Evolutionary conservation across 2,888 invertebrate species (phyloP).

Genomic region (Pycnomerus fuliginosus): DNA sequence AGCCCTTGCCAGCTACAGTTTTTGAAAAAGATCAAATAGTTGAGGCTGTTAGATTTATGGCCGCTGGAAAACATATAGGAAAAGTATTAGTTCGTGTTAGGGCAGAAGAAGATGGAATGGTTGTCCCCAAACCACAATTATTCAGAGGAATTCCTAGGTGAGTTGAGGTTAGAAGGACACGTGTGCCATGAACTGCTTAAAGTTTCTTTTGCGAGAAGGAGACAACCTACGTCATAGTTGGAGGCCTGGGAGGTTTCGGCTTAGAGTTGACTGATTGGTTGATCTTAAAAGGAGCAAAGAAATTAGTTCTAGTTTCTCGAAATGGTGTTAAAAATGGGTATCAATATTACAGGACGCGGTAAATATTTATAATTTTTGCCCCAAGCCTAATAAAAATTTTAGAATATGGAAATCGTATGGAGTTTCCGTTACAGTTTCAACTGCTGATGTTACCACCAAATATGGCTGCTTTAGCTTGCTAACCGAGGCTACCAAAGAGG

Average conservation of each 20-base stretch:
- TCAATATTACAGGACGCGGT: slow-evolving; percentile 53
- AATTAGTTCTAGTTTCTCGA: slow-evolving; percentile 78
- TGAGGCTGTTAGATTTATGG: no score
- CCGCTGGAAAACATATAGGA: no score
- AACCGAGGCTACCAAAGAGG: no score
- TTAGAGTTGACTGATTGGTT: slow-evolving; percentile 87
- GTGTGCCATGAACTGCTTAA: no score
- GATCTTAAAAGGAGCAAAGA: slow-evolving; percentile 75
- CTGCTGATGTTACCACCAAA: no score
- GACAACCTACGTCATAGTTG: slow-evolving; percentile 64
- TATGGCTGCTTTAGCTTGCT: no score
- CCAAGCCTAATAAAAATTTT: no score
- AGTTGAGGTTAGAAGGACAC: no score
- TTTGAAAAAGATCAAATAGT: background rate
- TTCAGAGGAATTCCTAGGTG: slow-evolving; percentile 31
- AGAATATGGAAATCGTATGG: background rate
- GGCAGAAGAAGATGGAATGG: no score
- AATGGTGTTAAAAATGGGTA: slow-evolving; percentile 79
- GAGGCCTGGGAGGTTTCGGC: slow-evolving; percentile 91
- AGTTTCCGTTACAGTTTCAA: no score
- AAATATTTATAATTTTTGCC: no score
- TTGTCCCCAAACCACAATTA: background rate
- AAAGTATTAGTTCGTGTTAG: no score
- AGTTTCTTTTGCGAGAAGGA: slow-evolving; percentile 51
- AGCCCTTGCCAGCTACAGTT: background rate